Conservation (phyloP, 2,113 vertebrate species). For the Microcebus murinus region DNA sequence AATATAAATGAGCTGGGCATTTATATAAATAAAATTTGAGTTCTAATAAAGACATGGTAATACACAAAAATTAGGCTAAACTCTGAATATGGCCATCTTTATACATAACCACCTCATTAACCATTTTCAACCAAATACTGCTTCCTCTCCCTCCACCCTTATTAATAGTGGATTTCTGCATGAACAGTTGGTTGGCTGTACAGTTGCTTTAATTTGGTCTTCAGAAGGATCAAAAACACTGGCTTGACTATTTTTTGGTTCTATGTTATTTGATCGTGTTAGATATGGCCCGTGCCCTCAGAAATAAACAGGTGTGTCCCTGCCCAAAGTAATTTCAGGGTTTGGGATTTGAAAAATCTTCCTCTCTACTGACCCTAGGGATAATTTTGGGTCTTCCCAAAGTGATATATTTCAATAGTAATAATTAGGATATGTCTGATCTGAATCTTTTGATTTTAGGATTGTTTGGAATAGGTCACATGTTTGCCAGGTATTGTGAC, state of each 20-base stretch:
- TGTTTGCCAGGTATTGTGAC: constrained; percentile 27
- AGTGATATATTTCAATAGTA: not conserved
- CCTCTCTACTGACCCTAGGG: not conserved
- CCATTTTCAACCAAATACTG: not conserved
- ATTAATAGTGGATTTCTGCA: constrained; percentile 3
- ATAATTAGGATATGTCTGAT: not conserved
- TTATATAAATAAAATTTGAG: constrained; percentile 14
- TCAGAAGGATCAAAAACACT: not conserved
- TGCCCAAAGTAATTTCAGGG: not conserved
- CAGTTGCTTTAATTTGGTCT: constrained; percentile 13
- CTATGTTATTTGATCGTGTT: not conserved
- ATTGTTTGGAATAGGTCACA: constrained; percentile 14
- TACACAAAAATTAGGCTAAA: constrained; percentile 25
- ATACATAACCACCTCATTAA: not conserved
- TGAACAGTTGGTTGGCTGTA: not conserved
- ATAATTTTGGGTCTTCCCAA: constrained; percentile 5
- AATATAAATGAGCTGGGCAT: constrained; percentile 44
- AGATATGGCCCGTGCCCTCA: not conserved
- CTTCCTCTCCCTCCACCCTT: not conserved
- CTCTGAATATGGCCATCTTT: constrained; percentile 32
- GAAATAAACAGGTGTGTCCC: not conserved
- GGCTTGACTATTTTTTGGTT: not conserved
- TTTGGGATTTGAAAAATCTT: not conserved
- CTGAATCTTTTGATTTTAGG: not conserved
- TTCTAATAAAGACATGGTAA: constrained; percentile 5